A percentile compares a stretch with the other conserved stretches of the same genome.
phyloP scores from a whole-genome alignment of 30 jellyfish, hydroid and myxozoan genomes.

The Phacellophora camtschatica region DNA sequence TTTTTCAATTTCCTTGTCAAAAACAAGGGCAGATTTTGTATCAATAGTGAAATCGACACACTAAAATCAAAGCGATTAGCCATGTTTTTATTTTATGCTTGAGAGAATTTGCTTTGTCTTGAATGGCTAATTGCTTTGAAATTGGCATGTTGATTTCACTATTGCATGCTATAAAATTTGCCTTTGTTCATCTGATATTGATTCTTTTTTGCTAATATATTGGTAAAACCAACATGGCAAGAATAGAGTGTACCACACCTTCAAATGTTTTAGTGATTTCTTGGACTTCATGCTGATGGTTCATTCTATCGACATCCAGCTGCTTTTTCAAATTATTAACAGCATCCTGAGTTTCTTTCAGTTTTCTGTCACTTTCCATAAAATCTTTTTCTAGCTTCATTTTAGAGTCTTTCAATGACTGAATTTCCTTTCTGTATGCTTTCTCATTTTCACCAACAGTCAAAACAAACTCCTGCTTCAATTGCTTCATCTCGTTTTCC shows the following conservation, averaged over 20 bases:
- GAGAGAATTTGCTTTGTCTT: too few species aligned
- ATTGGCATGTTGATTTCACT: too few species aligned
- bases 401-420: neutral
- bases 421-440: neutral
- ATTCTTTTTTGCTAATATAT: too few species aligned
- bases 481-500: neutral
- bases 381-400: neutral
- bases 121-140: too few species aligned
- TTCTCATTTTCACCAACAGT: neutral
- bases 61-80: too few species aligned
- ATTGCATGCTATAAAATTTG: too few species aligned
- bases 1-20: too few species aligned
- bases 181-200: too few species aligned
- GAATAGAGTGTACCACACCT: neutral
- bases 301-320: conserved; percentile 2
- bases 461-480: neutral
- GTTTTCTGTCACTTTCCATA: neutral
- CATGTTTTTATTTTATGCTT: too few species aligned
- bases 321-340: neutral
- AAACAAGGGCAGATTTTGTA: too few species aligned
- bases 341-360: conserved; percentile 1
- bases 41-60: too few species aligned
- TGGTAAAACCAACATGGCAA: neutral
- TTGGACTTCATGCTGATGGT: conserved; percentile 23
- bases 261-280: conserved; percentile 25